Conservation (phyloP, 2,113 vertebrate species). For the Camelus dromedarius region DNA sequence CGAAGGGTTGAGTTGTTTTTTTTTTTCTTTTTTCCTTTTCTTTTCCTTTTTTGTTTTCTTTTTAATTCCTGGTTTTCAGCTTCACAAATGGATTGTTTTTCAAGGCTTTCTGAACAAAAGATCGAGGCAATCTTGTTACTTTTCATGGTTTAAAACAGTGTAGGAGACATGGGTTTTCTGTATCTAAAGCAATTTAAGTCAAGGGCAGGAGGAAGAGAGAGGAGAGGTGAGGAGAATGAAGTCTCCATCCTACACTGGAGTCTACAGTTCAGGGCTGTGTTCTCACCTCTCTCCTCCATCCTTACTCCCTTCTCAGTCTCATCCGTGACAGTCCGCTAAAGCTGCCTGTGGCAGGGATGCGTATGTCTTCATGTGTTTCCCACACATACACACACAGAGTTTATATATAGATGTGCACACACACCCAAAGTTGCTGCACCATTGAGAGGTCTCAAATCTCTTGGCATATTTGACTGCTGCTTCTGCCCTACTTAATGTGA, state of each 20-base stretch:
- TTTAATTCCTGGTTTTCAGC: constrained; percentile 55
- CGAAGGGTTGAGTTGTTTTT: neutral
- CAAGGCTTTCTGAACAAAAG: constrained; percentile 67
- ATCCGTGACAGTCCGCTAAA: neutral
- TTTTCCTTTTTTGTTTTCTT: neutral
- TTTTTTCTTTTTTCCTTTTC: neutral
- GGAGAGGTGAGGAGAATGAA: neutral
- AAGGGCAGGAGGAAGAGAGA: neutral
- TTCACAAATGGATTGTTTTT: constrained; percentile 52
- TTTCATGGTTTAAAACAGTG: constrained; percentile 10
- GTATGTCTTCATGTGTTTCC: neutral
- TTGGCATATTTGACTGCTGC: neutral
- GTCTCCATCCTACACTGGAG: neutral
- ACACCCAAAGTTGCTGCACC: too few relatives aligned
- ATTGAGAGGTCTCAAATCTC: neutral
- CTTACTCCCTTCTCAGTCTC: neutral
- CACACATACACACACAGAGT: neutral
- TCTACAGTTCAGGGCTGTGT: fast-evolving
- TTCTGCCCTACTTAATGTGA: constrained; percentile 52
- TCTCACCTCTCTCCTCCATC: neutral
- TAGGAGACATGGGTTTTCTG: neutral
- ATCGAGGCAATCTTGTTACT: constrained; percentile 64
- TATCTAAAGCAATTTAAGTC: neutral
- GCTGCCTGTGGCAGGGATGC: neutral
- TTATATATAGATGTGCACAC: neutral